Conservation (phyloP, 2,797 vertebrate species). For the Pipistrellus pipistrellus region DNA sequence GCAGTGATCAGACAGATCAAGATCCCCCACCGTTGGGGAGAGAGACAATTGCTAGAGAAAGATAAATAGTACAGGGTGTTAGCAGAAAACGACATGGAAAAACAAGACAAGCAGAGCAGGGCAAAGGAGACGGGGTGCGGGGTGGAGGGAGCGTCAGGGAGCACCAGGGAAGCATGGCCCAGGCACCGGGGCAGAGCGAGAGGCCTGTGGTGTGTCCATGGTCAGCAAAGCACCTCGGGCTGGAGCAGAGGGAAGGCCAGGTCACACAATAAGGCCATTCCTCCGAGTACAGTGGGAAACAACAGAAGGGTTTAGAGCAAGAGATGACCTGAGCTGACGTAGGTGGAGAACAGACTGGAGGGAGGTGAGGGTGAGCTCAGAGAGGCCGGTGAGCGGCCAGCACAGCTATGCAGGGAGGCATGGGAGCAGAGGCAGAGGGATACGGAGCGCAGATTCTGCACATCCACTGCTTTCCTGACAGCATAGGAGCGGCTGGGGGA, state of each 20-base stretch:
- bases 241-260: background rate
- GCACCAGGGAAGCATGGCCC: background rate
- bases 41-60: background rate
- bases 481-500: background rate
- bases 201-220: background rate
- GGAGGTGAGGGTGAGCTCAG: background rate
- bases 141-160: rapidly evolving
- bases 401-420: rapidly evolving
- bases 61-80: background rate
- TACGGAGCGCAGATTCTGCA: rapidly evolving
- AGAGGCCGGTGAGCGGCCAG: background rate
- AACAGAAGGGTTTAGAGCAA: background rate
- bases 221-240: background rate
- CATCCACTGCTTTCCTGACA: rapidly evolving
- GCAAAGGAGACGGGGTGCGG: background rate
- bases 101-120: background rate
- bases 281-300: background rate
- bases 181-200: background rate
- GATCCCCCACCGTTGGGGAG: no score
- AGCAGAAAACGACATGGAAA: background rate
- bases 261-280: no score
- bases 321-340: background rate
- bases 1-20: background rate
- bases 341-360: background rate
- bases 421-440: background rate